A percentile compares a stretch with the other conserved stretches of the same genome.
Conservation (phyloP, 2,113 vertebrate genomes). For the Stigmatopora argus region DNA sequence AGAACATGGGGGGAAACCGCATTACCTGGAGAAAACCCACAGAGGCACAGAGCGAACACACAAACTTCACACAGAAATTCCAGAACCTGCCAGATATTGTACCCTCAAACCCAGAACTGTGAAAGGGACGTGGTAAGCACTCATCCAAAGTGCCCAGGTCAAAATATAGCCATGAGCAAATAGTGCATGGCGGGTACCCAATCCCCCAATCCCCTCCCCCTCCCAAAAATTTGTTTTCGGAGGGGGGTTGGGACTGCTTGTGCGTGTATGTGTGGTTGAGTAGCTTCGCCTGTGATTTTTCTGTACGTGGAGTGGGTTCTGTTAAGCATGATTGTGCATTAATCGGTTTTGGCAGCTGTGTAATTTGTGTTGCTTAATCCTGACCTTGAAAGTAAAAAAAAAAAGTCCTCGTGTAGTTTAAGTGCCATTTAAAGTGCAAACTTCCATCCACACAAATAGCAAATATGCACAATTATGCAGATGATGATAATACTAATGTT, state of each 20-base stretch:
- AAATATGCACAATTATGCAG: not conserved
- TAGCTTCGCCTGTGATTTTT: conserved; percentile 31
- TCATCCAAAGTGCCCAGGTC: too few relatives aligned
- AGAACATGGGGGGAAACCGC: too few relatives aligned
- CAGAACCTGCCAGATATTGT: too few relatives aligned
- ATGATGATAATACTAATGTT: not conserved
- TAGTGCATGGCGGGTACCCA: too few relatives aligned
- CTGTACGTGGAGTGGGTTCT: conserved; percentile 36
- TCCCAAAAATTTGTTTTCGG: not conserved
- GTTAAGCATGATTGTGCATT: conserved; percentile 49
- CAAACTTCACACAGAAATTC: too few relatives aligned
- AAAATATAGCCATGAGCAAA: too few relatives aligned
- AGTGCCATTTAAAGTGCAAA: conserved; percentile 40
- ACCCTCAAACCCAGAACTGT: too few relatives aligned
- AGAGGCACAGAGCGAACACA: too few relatives aligned
- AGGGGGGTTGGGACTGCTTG: not conserved
- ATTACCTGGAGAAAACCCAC: too few relatives aligned
- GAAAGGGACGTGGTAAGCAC: too few relatives aligned
- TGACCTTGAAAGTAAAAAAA: conserved; percentile 60
- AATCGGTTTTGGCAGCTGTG: conserved; percentile 72
- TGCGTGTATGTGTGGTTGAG: not conserved
- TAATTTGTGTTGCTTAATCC: conserved; percentile 69
- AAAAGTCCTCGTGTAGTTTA: conserved; percentile 44
- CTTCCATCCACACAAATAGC: conserved; percentile 1
- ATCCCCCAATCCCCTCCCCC: too few relatives aligned